Evolutionary conservation across 2,113 vertebrate species (phyloP), one percentile per base, ranked within the genome.

Genomic region (Epinephelus moara): DNA sequence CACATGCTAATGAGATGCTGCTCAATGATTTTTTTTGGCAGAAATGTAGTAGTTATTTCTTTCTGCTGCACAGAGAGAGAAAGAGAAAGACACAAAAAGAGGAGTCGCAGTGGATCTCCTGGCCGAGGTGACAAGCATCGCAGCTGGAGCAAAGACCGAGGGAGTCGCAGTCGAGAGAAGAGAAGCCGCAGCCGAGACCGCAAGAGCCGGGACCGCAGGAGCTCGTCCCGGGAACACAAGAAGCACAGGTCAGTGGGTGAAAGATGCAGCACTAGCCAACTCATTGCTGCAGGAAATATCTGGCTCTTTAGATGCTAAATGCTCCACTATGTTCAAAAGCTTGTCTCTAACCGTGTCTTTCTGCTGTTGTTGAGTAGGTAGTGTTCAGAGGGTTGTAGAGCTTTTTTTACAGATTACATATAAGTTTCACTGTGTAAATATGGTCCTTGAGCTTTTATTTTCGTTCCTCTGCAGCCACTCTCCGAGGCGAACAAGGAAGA

Each of bases 221-320:
- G 95, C 86, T 86, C 88, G 62, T 95, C 95, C 14, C 71, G 93
- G 40, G 95, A 95, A 42, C 95, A 95, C 88, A 95, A 95, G 89
- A 95, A 95, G 80, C 94, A 88, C 93, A 95, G 94, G 94, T 93
- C 57, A 74, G 81, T 37, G 37, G 64, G 50, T 9, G 60, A 5
- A 3, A 5, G 42, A n/a, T 52, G 47, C 67, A 69, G 52, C 47
- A 49, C 47, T 8, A 45, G 42, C 42, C 42, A 45, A 8, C 42
- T 45, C 42, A 12, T 45, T 10, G 11, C 42, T 45, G 11, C 42
- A 45, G 4, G 47, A 49, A 15, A 15, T 15, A 15, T 49, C 47
- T 15, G 47, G 12, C 47, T 45, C 42, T 45, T 3, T 45, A 12
- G 42, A 2, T 45, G 42, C 42, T 9, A 45, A 45, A 45, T 45